A percentile compares a stretch with the other conserved stretches of the same genome.
These are phyloP conservation scores for Callinectes sapidus DNA, from an alignment of 2,888 invertebrate genomes.

Conservation along the genomic window DNA sequence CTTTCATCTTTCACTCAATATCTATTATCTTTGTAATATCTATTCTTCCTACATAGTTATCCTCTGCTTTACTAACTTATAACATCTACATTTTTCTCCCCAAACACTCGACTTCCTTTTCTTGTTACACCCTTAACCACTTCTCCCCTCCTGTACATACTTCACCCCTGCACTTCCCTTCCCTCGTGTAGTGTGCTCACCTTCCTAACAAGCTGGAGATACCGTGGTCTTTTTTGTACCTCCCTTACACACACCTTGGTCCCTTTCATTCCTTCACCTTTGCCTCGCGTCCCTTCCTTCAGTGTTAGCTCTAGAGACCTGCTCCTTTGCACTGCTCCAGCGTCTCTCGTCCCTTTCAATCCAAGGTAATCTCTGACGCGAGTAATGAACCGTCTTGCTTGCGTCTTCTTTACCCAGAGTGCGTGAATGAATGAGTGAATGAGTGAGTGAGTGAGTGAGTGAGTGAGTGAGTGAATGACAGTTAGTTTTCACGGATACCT, in stretches of 20 bases:
- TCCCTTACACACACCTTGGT: not conserved
- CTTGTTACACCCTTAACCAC: not conserved
- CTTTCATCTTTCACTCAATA: no score
- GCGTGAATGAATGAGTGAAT: no score
- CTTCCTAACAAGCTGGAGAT: not conserved
- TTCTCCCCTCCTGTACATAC: not conserved
- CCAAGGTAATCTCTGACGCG: not conserved
- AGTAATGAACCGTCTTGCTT: not conserved
- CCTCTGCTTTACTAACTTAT: not conserved
- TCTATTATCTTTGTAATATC: no score
- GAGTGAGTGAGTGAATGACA: no score
- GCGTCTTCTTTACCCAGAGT: not conserved
- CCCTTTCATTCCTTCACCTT: not conserved
- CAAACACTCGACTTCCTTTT: not conserved
- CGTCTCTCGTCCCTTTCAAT: not conserved
- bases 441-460: no score
- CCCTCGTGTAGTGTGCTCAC: not conserved
- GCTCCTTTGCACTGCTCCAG: slow-evolving; percentile 5
- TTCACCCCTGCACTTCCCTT: not conserved
- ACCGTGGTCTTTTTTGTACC: not conserved
- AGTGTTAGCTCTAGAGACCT: not conserved
- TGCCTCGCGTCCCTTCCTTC: not conserved
- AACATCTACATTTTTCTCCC: not conserved
- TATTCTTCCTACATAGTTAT: no score
- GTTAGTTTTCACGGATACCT: not conserved